Evolutionary conservation across 2,888 invertebrate genomes (phyloP), one percentile per base, ranked within the genome.

Genomic region (Sesia apiformis): DNA sequence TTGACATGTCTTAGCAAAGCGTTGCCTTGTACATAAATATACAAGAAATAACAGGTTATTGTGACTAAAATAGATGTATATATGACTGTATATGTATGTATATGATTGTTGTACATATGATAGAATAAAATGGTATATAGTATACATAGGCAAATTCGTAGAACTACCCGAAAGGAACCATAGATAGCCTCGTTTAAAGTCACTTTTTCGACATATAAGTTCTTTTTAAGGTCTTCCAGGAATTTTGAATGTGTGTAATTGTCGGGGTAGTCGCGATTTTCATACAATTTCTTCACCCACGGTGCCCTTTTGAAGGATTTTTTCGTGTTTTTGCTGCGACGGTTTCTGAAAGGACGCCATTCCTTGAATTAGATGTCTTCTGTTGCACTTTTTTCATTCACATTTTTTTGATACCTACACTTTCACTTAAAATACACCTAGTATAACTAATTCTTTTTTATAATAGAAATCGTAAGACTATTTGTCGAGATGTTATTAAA

Each of bases 211-310:
- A 95, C 92, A 74, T 95, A 92, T 7, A 97, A 84, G 78, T 98
- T 98, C 69, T 94, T 97, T 56, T 91, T 92, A 38, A 98, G 73
- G 62, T 97, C 96, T 69, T 94, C 92, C 3, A 98, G 86, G 77
- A 98, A 98, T 51, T 95, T 93, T 39, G 91, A 90, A 74, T 97
- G 96, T 0, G 97, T 97, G 73, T 98, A 97, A 79, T 98, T 98
- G 79, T 98, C 98, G 0, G 97, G 95, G 59, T 95, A 95, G 38
- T 93, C 94, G 57, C 95, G 93, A 70, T 96, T 94, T 76, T 96
- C 95, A 71, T 98, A 98, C 23, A 98, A 84, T 70, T 97, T 95
- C 84, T 98, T 98, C 63, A 92, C 92, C 98, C 98, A 98, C 0
- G 89, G 86, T 65, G 88, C 91, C 67, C 74, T 82, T 61, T 70